Conservation (phyloP, 2,113 vertebrate species). For the Pelecanus crispus region DNA sequence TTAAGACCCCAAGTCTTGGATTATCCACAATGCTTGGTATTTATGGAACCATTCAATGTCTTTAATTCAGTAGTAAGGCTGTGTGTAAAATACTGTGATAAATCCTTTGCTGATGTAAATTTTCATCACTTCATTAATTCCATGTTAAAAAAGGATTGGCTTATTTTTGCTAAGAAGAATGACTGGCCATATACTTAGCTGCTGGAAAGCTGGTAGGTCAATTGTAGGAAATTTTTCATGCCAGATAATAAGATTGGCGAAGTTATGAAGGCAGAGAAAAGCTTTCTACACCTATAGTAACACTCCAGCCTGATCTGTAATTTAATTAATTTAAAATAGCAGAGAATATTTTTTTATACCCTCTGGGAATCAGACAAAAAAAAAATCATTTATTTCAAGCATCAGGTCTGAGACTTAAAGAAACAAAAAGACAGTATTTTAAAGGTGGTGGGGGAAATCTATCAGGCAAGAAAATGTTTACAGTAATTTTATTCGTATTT, state of each 20-base stretch:
- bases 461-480: not conserved
- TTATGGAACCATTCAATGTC: conserved; percentile 3
- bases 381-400: not conserved
- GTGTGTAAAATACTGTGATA: not conserved
- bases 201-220: not conserved
- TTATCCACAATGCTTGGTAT: not conserved
- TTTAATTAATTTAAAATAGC: not conserved
- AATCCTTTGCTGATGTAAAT: conserved; percentile 32
- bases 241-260: not conserved
- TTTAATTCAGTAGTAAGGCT: not conserved
- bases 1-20: not conserved
- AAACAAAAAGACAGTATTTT: not conserved
- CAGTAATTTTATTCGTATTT: not conserved
- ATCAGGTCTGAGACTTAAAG: not conserved
- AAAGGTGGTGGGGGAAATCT: not conserved
- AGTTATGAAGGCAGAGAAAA: not conserved
- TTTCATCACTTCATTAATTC: conserved; percentile 47
- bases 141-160: conserved; percentile 6
- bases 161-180: not conserved
- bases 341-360: not conserved
- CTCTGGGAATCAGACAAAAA: not conserved
- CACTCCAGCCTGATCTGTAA: not conserved
- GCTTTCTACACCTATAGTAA: not conserved
- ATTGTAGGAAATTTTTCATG: conserved; percentile 15
- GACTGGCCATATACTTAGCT: not conserved